Conservation (phyloP, 1,140 invertebrate genomes). For the Drosophila grimshawi region DNA sequence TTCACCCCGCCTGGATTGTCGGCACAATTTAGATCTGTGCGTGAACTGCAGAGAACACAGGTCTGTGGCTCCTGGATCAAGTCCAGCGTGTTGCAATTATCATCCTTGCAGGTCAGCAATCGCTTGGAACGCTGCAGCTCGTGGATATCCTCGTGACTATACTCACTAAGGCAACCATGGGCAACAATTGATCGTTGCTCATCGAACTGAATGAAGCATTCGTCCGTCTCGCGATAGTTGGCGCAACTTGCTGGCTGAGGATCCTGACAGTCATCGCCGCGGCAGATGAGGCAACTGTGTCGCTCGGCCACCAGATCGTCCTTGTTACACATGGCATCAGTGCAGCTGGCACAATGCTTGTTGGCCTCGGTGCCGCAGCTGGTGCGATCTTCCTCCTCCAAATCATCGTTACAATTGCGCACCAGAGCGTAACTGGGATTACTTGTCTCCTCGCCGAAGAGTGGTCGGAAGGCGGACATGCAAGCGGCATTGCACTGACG, state of each 20-base stretch:
- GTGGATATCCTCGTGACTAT: constrained; percentile 61
- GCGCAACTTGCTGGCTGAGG: constrained; percentile 43
- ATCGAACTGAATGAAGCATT: constrained; percentile 69
- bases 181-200: constrained; percentile 50
- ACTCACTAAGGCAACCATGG: constrained; percentile 61
- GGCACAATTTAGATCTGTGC: constrained; percentile 69
- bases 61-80: constrained; percentile 46
- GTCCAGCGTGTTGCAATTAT: constrained; percentile 67
- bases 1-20: constrained; percentile 46
- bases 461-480: constrained; percentile 61
- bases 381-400: constrained; percentile 63
- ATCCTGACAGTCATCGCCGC: constrained; percentile 63
- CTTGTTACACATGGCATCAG: constrained; percentile 56
- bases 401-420: constrained; percentile 69
- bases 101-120: constrained; percentile 52
- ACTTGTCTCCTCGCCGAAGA: constrained; percentile 40
- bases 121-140: constrained; percentile 54
- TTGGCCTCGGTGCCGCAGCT: constrained; percentile 47
- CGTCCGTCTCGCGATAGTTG: constrained; percentile 61
- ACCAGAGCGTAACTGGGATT: constrained; percentile 65
- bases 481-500: constrained; percentile 65
- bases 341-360: constrained; percentile 55
- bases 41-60: constrained; percentile 69
- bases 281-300: constrained; percentile 65
- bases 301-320: constrained; percentile 58